A percentile compares a stretch with the other conserved stretches of the same genome.
phyloP scores from a whole-genome alignment of 2,888 invertebrate species.

The Gastracanthus pulcherrimus region DNA sequence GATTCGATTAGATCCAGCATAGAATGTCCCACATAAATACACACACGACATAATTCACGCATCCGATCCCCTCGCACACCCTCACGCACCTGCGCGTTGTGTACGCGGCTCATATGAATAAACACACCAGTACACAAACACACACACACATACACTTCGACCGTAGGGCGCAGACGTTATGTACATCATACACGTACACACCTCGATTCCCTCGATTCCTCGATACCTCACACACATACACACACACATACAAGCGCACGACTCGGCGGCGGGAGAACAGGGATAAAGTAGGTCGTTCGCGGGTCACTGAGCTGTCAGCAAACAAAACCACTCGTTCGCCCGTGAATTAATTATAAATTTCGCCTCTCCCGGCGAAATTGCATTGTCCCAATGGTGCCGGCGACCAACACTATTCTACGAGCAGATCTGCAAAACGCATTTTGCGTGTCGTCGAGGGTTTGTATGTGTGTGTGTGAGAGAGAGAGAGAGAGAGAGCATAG shows the following conservation, averaged over 20 bases:
- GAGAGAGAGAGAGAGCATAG: no score
- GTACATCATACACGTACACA: background rate
- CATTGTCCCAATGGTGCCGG: background rate
- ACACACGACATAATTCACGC: no score
- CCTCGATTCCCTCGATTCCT: background rate
- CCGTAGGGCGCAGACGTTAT: background rate
- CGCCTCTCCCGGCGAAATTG: constrained; percentile 18
- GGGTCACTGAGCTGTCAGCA: constrained; percentile 70
- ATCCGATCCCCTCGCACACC: no score
- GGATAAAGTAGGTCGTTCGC: constrained; percentile 69
- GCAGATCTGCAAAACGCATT: no score
- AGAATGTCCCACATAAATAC: no score
- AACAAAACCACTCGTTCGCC: constrained; percentile 56
- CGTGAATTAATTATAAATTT: constrained; percentile 64
- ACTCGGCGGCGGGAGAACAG: constrained; percentile 15
- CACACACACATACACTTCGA: background rate
- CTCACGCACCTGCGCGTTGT: no score
- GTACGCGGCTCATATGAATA: no score
- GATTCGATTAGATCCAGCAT: no score
- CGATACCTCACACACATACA: background rate
- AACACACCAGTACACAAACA: background rate
- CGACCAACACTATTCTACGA: no score
- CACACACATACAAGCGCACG: background rate
- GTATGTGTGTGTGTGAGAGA: no score
- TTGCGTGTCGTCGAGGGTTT: background rate